Base-by-base conservation (phyloP, 2,888 invertebrate species). In the Dolichomitus sp. region DNA sequence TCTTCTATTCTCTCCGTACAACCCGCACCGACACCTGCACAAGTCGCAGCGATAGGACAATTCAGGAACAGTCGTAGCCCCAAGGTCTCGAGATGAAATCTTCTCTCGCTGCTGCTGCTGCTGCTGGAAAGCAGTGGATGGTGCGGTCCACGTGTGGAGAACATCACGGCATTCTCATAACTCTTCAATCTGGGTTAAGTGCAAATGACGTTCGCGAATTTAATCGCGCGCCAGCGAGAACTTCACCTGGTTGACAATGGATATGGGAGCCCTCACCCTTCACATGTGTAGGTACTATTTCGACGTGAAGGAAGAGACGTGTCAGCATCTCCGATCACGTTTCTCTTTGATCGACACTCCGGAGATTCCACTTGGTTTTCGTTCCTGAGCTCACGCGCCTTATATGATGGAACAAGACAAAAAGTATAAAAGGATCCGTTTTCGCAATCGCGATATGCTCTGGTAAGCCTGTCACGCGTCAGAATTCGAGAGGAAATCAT, bases 31-130 rank as follows among this genome's bases (percentile, higher is more conserved):
- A 17, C 37, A n/a, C 61, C 50, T 37, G 37, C 48, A 52, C 17
- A 50, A 37, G 52, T 50, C 52, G 11, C 19, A 17, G 12, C 30
- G 40, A 42, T 45, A 37, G 48, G 9, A 19, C 68, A 14, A 76
- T 76, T 33, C 12, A 19, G 33, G 50, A 61, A 61, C 48, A 27
- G 50, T 48, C 33, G 19, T 23, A 17, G 17, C 42, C 82, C 81
- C 74, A 84, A 45, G 54, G 87, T 85, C 75, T 81, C 79, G 77
- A 54, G 78, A 83, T 86, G 75, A 86, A 84, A 86, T 88, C 87
- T 85, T 84, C 84, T 80, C 81, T 83, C 81, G 83, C 83, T 80
- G 86, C 83, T 82, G 83, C 83, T 82, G 83, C 83, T 81, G 87
- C 85, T 83, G 84, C 23, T 84, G 82, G 85, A 80, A 85, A 75